Evolutionary conservation across 2,797 vertebrate genomes (phyloP).

Genomic region (Crypturellus tataupa): DNA sequence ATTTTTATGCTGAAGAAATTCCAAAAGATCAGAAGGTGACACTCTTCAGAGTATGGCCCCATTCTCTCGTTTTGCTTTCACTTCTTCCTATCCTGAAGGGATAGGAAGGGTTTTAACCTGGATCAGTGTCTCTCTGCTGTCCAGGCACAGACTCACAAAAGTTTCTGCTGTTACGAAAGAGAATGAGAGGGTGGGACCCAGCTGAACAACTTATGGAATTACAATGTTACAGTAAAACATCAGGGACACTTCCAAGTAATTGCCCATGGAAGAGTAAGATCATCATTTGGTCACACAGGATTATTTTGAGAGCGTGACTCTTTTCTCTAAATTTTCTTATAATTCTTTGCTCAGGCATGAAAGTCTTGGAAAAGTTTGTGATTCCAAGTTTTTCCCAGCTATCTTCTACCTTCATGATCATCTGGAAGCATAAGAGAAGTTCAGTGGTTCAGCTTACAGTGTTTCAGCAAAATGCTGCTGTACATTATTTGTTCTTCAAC

Average conservation of each 20-base stretch:
- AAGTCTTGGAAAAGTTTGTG: background rate
- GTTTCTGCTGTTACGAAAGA: background rate
- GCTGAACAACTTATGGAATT: background rate
- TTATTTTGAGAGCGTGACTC: background rate
- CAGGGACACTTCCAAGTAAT: accelerated
- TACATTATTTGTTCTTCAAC: background rate
- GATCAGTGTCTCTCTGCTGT: background rate
- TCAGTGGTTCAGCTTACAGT: background rate
- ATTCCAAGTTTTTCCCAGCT: background rate
- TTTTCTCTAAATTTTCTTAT: background rate
- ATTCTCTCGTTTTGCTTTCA: background rate
- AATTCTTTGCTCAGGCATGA: background rate
- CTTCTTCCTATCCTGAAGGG: background rate
- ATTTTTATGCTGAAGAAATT: background rate
- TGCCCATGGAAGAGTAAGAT: background rate
- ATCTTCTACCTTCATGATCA: background rate
- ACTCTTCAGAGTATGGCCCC: background rate
- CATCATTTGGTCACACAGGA: background rate
- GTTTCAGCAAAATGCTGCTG: background rate
- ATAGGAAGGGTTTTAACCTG: background rate
- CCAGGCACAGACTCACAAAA: background rate
- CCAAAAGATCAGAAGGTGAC: background rate
- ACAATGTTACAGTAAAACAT: background rate
- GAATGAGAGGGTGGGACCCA: background rate
- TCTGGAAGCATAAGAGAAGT: background rate